Conservation (phyloP, 92 coral and sea anemone species). For the Anthopleura xanthogrammica region DNA sequence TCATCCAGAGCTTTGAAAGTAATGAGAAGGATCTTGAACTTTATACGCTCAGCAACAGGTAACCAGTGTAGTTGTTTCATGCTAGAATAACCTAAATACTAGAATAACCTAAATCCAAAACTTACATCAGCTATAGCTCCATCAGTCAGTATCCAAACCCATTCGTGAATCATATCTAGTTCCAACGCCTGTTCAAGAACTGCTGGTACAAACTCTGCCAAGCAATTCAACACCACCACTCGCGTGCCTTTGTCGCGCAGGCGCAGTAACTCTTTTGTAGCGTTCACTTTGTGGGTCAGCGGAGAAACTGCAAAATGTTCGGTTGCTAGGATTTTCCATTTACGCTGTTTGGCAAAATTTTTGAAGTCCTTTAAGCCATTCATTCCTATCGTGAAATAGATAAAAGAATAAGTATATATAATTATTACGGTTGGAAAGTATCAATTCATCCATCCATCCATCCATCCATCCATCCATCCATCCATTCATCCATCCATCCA, state of each 20-base stretch:
- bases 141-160: constrained; percentile 80
- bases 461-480: too few relatives aligned
- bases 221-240: constrained; percentile 68
- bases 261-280: constrained; percentile 56
- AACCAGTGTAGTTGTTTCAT: too few relatives aligned
- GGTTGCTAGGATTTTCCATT: constrained; percentile 53
- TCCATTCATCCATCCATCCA: too few relatives aligned
- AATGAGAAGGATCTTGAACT: too few relatives aligned
- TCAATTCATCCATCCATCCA: too few relatives aligned
- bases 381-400: constrained; percentile 38
- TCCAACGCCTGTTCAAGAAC: constrained; percentile 63
- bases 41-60: too few relatives aligned
- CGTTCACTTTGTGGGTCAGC: constrained; percentile 49
- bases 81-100: too few relatives aligned
- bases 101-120: too few relatives aligned
- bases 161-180: constrained; percentile 64
- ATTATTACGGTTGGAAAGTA: too few relatives aligned
- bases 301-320: constrained; percentile 63
- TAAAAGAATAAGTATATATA: background rate
- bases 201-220: constrained; percentile 45
- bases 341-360: constrained; percentile 11
- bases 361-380: constrained; percentile 61
- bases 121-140: constrained; percentile 58
- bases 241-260: constrained; percentile 79
- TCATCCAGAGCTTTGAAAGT: too few relatives aligned